Evolutionary conservation across 2,797 vertebrate genomes (phyloP).

Genomic region (Neomorphus geoffroyi): DNA sequence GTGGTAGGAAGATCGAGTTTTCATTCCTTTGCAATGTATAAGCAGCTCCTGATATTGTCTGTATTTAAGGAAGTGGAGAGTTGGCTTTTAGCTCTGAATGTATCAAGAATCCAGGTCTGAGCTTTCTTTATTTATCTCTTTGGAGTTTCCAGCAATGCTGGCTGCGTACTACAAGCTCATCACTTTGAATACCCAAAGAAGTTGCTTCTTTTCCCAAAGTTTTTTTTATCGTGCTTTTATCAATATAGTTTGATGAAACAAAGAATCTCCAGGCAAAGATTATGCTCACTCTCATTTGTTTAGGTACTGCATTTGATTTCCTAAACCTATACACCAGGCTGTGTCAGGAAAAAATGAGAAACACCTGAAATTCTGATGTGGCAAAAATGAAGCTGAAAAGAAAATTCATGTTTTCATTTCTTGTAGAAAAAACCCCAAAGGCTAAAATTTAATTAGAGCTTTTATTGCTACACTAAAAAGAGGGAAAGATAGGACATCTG

Average conservation of each 20-base stretch:
- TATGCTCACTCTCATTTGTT: background rate
- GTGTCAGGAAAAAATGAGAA: background rate
- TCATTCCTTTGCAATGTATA: accelerated
- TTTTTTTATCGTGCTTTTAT: background rate
- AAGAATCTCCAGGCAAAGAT: background rate
- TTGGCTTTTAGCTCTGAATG: background rate
- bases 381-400: background rate
- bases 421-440: background rate
- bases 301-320: background rate
- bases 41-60: background rate
- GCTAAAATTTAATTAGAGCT: background rate
- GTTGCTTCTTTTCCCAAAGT: background rate
- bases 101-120: background rate
- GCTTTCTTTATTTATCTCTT: background rate
- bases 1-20: background rate
- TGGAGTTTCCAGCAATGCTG: background rate
- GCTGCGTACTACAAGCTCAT: background rate
- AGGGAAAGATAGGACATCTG: background rate
- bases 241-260: background rate
- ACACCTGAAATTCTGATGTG: background rate
- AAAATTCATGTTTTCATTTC: background rate
- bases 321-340: background rate
- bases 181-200: background rate
- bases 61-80: background rate
- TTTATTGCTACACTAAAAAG: background rate